Conservation (phyloP, 2,113 vertebrate species). For the Ophthalmolycus amberensis region DNA sequence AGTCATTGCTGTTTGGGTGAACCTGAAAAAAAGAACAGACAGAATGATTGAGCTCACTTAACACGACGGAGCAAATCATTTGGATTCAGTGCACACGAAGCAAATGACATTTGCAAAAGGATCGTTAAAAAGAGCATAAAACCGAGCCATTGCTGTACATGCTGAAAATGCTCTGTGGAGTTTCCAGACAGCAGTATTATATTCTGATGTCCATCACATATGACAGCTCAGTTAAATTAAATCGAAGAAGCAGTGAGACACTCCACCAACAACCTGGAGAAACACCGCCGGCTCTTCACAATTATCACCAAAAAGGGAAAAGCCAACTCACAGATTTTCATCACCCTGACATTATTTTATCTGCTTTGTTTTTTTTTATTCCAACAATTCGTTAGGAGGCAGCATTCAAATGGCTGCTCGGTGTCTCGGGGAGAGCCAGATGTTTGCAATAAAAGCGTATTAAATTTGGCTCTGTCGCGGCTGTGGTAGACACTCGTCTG, state of each 20-base stretch:
- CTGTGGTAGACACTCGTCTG: slow-evolving; percentile 73
- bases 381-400: slow-evolving; percentile 63
- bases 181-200: slow-evolving; percentile 44
- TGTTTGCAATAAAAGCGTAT: slow-evolving; percentile 82
- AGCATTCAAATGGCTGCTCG: slow-evolving; percentile 56
- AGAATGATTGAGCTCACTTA: neutral
- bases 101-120: neutral
- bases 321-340: slow-evolving; percentile 61
- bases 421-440: slow-evolving; percentile 69
- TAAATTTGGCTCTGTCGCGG: slow-evolving; percentile 74
- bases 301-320: slow-evolving; percentile 32
- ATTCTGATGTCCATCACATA: slow-evolving; percentile 47
- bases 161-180: slow-evolving; percentile 8
- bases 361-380: slow-evolving; percentile 63
- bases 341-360: slow-evolving; percentile 56
- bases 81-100: slow-evolving; percentile 12
- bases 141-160: neutral
- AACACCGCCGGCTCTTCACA: slow-evolving; percentile 21
- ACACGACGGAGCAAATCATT: slow-evolving; percentile 1
- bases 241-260: slow-evolving; percentile 40
- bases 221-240: slow-evolving; percentile 29
- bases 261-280: slow-evolving; percentile 33
- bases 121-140: slow-evolving; percentile 21
- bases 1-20: slow-evolving; percentile 92
- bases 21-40: slow-evolving; percentile 81